A percentile compares a stretch with the other conserved stretches of the same genome.
Evolutionary conservation across 2,113 vertebrate genomes (phyloP).

Genomic region (Podiceps cristatus): DNA sequence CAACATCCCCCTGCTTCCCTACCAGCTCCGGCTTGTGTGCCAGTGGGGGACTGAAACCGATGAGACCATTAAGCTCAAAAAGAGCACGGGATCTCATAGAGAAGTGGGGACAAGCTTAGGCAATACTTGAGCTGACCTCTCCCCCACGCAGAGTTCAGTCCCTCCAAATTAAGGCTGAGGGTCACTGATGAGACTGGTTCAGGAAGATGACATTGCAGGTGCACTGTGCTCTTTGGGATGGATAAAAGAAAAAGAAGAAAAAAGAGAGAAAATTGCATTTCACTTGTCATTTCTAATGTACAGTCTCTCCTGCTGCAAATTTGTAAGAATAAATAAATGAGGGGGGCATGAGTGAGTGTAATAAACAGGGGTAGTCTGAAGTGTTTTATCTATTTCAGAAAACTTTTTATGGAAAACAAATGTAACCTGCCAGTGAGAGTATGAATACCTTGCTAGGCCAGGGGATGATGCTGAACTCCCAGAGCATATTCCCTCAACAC

Average conservation of each 20-base stretch:
- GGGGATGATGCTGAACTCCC: neutral
- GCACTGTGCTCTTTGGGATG: neutral
- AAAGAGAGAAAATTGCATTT: neutral
- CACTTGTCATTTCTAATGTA: neutral
- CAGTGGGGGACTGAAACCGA: neutral
- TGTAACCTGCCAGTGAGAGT: neutral
- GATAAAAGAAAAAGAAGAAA: neutral
- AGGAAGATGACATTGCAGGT: neutral
- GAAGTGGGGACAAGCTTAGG: neutral
- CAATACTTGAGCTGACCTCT: conserved; percentile 28
- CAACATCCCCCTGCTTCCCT: neutral
- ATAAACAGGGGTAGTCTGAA: neutral
- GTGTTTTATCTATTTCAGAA: neutral
- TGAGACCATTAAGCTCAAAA: conserved; percentile 25
- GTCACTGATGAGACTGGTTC: neutral
- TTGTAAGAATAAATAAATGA: neutral
- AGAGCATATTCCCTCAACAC: neutral
- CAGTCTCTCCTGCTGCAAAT: neutral
- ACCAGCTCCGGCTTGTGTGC: neutral
- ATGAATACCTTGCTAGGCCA: neutral
- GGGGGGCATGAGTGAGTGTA: neutral
- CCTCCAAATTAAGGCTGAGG: conserved; percentile 10
- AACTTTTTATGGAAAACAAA: neutral
- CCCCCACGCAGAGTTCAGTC: neutral
- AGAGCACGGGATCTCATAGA: neutral